Conservation (phyloP, 1,140 invertebrate genomes). For the Mesaphorura yosii region DNA sequence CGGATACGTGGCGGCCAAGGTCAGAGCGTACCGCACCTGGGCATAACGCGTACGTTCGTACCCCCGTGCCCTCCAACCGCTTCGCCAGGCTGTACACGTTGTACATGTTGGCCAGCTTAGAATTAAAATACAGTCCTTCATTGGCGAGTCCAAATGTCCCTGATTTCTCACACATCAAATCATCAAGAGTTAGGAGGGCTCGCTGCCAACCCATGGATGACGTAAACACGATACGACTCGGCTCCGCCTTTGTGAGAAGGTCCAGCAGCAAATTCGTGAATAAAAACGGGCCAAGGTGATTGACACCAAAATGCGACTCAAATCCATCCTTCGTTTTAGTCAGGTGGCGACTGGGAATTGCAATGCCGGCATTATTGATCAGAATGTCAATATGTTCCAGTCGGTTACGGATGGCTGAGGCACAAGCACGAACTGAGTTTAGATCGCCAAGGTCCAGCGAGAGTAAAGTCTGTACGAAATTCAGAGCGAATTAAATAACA, state of each 20-base stretch:
- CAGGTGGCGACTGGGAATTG: neutral
- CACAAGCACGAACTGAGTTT: neutral
- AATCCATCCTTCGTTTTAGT: conserved; percentile 10
- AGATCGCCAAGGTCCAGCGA: neutral
- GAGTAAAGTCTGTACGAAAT: conserved; percentile 2
- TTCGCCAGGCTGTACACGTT: neutral
- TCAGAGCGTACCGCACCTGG: too few relatives aligned
- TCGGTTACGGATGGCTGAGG: neutral
- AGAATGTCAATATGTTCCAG: conserved; percentile 33
- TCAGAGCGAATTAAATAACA: too few relatives aligned
- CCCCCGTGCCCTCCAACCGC: neutral
- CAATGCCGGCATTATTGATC: conserved; percentile 41
- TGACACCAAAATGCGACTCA: conserved; percentile 8
- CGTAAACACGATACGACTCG: neutral
- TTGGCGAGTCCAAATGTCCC: neutral
- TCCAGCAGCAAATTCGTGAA: conserved; percentile 6
- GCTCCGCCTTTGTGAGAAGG: neutral
- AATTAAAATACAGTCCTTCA: conserved; percentile 2
- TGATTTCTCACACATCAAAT: neutral
- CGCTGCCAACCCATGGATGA: neutral
- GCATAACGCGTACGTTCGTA: neutral
- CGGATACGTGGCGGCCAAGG: too few relatives aligned
- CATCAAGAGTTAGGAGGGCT: neutral
- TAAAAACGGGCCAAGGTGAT: conserved; percentile 7
- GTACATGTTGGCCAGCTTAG: neutral